Base-by-base conservation (phyloP, 2,113 vertebrate genomes). In the Montifringilla adamsi region DNA sequence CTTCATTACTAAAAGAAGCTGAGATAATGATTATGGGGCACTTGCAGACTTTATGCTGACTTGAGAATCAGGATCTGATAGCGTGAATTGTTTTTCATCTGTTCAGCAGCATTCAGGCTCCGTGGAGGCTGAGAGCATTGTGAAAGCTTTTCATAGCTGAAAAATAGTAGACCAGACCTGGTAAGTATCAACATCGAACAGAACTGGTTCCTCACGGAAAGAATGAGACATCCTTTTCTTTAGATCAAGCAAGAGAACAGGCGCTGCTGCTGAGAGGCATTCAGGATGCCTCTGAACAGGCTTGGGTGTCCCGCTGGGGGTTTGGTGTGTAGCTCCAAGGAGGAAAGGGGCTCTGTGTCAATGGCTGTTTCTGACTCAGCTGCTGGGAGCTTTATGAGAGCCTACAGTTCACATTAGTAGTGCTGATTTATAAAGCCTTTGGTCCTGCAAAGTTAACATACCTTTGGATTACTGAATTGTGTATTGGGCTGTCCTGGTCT, bases 51-150 rank as follows among this genome's bases (percentile, higher is more conserved):
- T 93, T 44, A 56, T 91, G 67, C 70, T 93, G 85, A 41, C 87
- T 92, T 80, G 63, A 90, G 70, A 47, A 62, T 84, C 59, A 41
- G 79, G 72, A 73, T 89, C 22, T 22, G 76, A 92, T 95, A 80
- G 67, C 3, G 0, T 94, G 94, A 95, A 58, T 95, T 96, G 59
- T 90, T 96, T 96, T 96, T 95, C 96, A 86, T 86, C 37, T 83
- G 67, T 92, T 95, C 93, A 95, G 94, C 93, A 95, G 53, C 68
- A 83, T 74, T 89, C 63, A 72, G 87, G n/a, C 91, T 93, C 87
- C 7, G 0, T 75, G 55, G 55, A 88, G 67, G 75, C 94, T 90
- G 72, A 77, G 43, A 83, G 82, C 85, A 23, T 23, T 79, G 24
- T 72, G 63, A 94, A 92, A 96, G 94, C 67, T 93, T 92, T 92